Conservation (phyloP, 2,888 invertebrate species). For the Drosophila atripex region DNA sequence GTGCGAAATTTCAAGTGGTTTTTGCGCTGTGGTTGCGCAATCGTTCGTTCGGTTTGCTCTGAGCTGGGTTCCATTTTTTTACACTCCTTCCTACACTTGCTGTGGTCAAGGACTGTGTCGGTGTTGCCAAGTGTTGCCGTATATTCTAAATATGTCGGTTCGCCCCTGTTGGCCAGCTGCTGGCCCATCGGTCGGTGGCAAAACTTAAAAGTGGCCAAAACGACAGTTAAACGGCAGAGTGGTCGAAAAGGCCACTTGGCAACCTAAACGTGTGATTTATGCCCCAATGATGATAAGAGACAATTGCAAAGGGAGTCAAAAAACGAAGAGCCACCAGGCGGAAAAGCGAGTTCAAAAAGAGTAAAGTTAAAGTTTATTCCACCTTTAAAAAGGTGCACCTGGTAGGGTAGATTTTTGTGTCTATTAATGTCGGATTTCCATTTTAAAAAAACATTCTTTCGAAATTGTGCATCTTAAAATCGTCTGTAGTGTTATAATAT, state of each 20-base stretch:
- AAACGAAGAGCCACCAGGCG: background rate
- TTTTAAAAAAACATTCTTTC: too few relatives aligned
- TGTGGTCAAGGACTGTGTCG: constrained; percentile 75
- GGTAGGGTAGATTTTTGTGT: too few relatives aligned
- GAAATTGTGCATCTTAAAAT: too few relatives aligned
- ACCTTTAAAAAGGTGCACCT: background rate
- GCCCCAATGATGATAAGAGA: constrained; percentile 68
- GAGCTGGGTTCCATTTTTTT: constrained; percentile 29
- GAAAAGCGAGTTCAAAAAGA: constrained; percentile 4
- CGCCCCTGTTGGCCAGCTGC: constrained; percentile 53
- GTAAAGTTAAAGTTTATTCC: background rate
- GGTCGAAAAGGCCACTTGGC: constrained; percentile 74
- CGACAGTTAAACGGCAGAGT: constrained; percentile 71
- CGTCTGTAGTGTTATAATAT: background rate
- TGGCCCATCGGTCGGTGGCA: constrained; percentile 14
- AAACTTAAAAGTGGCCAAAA: constrained; percentile 57
- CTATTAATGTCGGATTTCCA: too few relatives aligned
- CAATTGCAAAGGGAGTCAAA: constrained; percentile 15
- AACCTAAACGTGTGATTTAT: constrained; percentile 78
- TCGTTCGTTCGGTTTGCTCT: constrained; percentile 53
- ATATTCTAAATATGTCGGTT: constrained; percentile 78
- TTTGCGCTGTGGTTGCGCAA: constrained; percentile 76
- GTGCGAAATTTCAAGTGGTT: constrained; percentile 73
- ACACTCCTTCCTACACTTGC: constrained; percentile 57
- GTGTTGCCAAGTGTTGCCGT: constrained; percentile 79